Evolutionary conservation across 2,113 vertebrate species (phyloP), one percentile per base, ranked within the genome.

Genomic region (Zingel zingel): DNA sequence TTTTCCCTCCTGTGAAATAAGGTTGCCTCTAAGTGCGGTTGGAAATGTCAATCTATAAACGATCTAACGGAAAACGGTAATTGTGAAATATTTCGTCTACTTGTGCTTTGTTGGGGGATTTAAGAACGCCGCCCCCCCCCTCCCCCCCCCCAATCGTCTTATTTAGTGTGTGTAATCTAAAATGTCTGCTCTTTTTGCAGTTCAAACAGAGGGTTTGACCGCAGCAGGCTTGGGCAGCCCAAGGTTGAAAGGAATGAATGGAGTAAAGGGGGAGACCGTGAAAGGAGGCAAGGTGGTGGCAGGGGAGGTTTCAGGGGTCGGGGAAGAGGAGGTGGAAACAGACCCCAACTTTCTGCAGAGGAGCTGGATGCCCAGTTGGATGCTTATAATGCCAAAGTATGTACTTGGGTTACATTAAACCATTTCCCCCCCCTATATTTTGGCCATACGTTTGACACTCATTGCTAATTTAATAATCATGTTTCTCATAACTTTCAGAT

Each of bases 341-440:
- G 86, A 93, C 97, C 98, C 85, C 97, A 98, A 58, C 95, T 99
- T 10, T 98, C 98, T 0, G 98, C 98, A 51, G 98, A 99, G 85
- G 98, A 99, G 83, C 81, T 99, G 85, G 98, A 99, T n/a, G 98
- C 98, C 87, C 98, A 99, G 94, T 93, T 99, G 95, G 98, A 99
- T 76, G 98, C 97, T 66, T 99, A 99, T 73, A 99, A 99, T 74
- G 97, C 98, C 6, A 96, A 97, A 91, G 98, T 99, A 65, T 88
- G 93, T 9, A 19, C 18, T n/a, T 0, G 0, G 4, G 0, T n/a
- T 53, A 5, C 6, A 6, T 43, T 2, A 47, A 48, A 15, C 19
- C 5, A 0, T 16, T 1, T 6, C 13, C 6, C 1, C 33, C 30
- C 1, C 33, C 30, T 18, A 5, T 53, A 36, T 48, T 67, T 10